Conservation (phyloP, 2,888 invertebrate genomes). For the Chromoteleia sp. region DNA sequence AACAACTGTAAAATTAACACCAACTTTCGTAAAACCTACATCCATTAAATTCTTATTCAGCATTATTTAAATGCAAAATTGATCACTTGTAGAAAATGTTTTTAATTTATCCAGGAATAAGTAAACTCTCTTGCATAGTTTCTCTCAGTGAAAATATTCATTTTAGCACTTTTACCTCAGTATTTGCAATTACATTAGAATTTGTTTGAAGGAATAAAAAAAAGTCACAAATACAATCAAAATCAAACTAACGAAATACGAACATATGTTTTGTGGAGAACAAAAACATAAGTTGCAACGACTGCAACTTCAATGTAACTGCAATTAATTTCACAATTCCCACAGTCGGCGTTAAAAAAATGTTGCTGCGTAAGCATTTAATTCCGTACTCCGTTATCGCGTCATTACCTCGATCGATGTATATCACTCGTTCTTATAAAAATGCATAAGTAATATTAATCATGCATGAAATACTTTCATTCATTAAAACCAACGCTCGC, state of each 20-base stretch:
- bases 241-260: not conserved
- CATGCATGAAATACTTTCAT: slow-evolving; percentile 53
- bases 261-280: slow-evolving; percentile 26
- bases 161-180: too few species aligned
- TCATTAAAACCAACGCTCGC: slow-evolving; percentile 26
- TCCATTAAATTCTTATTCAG: too few species aligned
- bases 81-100: too few species aligned
- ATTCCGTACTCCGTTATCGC: slow-evolving; percentile 38
- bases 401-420: slow-evolving; percentile 32
- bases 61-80: too few species aligned
- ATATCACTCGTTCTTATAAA: slow-evolving; percentile 18
- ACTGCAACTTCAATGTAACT: not conserved
- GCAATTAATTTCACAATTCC: slow-evolving; percentile 47
- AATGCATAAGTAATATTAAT: slow-evolving; percentile 52
- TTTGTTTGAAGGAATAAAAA: not conserved
- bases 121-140: too few species aligned
- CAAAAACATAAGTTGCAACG: slow-evolving; percentile 11
- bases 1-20: too few species aligned
- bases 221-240: too few species aligned
- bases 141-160: too few species aligned
- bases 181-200: not conserved
- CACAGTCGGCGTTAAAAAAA: slow-evolving; percentile 31
- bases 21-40: too few species aligned
- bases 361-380: slow-evolving; percentile 33
- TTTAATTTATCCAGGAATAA: too few species aligned